Conservation (phyloP, 2,888 invertebrate species). For the Doris montereyensis region DNA sequence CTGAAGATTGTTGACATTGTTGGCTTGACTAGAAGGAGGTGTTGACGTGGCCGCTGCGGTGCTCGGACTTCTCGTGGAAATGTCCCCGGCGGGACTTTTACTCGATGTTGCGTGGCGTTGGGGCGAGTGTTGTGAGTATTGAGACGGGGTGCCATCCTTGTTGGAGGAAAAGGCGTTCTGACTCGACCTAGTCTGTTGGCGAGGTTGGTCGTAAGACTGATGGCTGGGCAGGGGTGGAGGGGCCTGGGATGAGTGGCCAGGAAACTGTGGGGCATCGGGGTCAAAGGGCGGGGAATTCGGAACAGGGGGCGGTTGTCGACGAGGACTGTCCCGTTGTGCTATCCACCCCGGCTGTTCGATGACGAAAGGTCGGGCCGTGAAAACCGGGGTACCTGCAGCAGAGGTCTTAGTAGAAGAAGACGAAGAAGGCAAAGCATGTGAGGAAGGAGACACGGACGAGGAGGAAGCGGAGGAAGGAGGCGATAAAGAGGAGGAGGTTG, state of each 20-base stretch:
- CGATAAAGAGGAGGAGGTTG: neutral
- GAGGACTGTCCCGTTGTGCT: neutral
- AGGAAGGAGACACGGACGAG: neutral
- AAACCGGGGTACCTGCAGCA: neutral
- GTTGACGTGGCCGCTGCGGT: too few relatives aligned
- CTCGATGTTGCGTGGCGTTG: neutral
- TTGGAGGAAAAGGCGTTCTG: too few relatives aligned
- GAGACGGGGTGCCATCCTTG: neutral
- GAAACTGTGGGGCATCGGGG: neutral
- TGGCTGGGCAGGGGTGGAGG: neutral
- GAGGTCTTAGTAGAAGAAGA: neutral
- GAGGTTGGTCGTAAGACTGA: neutral
- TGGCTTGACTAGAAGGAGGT: conserved; percentile 25
- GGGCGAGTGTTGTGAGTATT: conserved; percentile 12
- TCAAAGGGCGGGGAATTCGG: conserved; percentile 7
- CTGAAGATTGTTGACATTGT: neutral
- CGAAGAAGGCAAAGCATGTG: neutral
- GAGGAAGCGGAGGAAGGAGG: neutral
- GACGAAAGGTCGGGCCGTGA: conserved; percentile 1
- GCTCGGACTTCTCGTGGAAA: too few relatives aligned
- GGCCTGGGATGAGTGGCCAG: neutral
- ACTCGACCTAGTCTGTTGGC: too few relatives aligned
- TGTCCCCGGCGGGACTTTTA: neutral
- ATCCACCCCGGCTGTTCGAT: neutral
- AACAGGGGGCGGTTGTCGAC: neutral